phyloP scores from a whole-genome alignment of 2,888 invertebrate species.

The Heliconius aoede region DNA sequence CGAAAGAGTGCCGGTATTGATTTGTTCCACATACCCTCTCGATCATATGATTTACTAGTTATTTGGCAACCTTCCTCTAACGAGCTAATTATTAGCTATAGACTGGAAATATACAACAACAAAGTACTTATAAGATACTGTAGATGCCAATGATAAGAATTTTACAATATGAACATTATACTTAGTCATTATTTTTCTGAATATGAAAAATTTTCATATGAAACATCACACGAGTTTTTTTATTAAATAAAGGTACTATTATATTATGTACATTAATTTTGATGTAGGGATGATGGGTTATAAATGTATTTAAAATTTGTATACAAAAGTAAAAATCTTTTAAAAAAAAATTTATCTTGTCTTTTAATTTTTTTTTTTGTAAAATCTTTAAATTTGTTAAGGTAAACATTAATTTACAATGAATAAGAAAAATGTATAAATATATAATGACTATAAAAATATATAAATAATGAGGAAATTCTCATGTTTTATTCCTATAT shows the following conservation, averaged over 20 bases:
- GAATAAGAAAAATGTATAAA: neutral
- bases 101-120: slow-evolving; percentile 7
- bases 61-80: slow-evolving; percentile 24
- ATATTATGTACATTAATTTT: neutral
- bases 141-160: neutral
- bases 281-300: no score
- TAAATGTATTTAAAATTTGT: no score
- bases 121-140: neutral
- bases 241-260: neutral
- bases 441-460: neutral
- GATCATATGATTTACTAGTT: slow-evolving; percentile 64
- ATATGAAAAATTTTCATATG: neutral
- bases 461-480: neutral
- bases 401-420: neutral
- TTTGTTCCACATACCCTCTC: slow-evolving; percentile 71
- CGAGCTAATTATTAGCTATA: neutral
- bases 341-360: no score
- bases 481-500: neutral
- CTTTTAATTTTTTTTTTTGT: no score
- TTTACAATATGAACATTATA: neutral
- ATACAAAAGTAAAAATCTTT: no score
- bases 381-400: no score
- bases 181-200: neutral
- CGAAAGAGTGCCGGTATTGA: slow-evolving; percentile 74
- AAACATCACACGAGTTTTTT: neutral